Evolutionary conservation across 2,797 vertebrate species (phyloP), one percentile per base, ranked within the genome.

Genomic region (Otolemur crassicaudatus): DNA sequence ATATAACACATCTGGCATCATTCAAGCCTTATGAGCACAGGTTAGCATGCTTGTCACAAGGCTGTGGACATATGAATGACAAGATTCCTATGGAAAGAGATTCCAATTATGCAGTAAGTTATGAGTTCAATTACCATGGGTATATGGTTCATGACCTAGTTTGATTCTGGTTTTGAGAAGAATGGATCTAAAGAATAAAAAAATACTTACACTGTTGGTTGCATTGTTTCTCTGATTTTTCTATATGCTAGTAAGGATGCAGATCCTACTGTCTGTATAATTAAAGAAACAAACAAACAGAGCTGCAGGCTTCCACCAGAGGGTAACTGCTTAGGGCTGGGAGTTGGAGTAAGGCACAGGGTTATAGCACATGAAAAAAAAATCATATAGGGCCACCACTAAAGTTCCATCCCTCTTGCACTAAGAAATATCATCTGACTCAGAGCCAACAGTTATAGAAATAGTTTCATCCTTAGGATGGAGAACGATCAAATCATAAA

Each of bases 211-310:
- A 97, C 0, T n/a, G 94, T 63, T 97, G 67, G 87, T 81, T 97
- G 94, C 90, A 98, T 2, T 96, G 87, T 97, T 93, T 96, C 94
- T 98, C 83, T 97, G 92, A 92, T 96, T 98, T 97, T 98, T 98
- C 96, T 98, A 7, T 90, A 95, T 97, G 97, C 97, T 98, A 98
- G 73, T 94, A 97, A 97, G 81, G 95, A 97, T 90, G 87, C 29
- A 91, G 96, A 96, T 97, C 95, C 95, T 98, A 98, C 83, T 96
- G 46, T 96, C 90, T 97, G 75, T 92, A 72, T 95, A 97, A 98
- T 95, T 95, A 98, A 98, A 98, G 86, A 98, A 98, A 46, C 80
- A 97, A 98, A 92, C 53, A 96, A 96, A 97, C 1, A 94, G 97
- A 97, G 79, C 92, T 95, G 80, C 96, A 97, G 94, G 96, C 97